phyloP scores from a whole-genome alignment of 2,113 vertebrate species.

The Gobio gobio region DNA sequence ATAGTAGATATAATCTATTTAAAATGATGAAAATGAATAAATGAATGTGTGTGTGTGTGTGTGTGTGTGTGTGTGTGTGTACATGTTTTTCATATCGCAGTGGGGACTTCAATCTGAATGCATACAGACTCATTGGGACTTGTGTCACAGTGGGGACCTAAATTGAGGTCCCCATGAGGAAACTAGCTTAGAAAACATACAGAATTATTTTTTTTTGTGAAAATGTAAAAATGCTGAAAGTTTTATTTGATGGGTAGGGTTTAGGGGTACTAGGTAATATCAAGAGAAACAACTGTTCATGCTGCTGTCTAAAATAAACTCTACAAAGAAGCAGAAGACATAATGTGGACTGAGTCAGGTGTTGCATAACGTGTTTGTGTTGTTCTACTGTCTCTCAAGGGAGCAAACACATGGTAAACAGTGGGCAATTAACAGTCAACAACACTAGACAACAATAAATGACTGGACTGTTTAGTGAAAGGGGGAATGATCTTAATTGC shows the following conservation, averaged over 20 bases:
- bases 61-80: too few species aligned
- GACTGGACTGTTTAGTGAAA: constrained; percentile 35
- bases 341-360: constrained; percentile 38
- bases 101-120: too few species aligned
- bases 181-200: too few species aligned
- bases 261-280: not conserved
- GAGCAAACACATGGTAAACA: constrained; percentile 42
- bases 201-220: too few species aligned
- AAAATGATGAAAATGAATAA: not conserved
- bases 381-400: constrained; percentile 42
- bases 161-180: too few species aligned
- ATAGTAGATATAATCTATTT: not conserved
- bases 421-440: constrained; percentile 18
- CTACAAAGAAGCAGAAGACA: constrained; percentile 45
- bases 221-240: too few species aligned
- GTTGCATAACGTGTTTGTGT: constrained; percentile 51
- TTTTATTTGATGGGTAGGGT: too few species aligned
- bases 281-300: not conserved
- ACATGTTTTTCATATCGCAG: too few species aligned
- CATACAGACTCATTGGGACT: too few species aligned
- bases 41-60: not conserved
- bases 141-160: too few species aligned
- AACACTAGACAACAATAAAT: constrained; percentile 15
- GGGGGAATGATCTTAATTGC: constrained; percentile 23
- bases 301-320: constrained; percentile 29